These are phyloP conservation scores for Cyrtonyx montezumae DNA, from an alignment of 2,113 vertebrate species.

Conservation along the genomic window DNA sequence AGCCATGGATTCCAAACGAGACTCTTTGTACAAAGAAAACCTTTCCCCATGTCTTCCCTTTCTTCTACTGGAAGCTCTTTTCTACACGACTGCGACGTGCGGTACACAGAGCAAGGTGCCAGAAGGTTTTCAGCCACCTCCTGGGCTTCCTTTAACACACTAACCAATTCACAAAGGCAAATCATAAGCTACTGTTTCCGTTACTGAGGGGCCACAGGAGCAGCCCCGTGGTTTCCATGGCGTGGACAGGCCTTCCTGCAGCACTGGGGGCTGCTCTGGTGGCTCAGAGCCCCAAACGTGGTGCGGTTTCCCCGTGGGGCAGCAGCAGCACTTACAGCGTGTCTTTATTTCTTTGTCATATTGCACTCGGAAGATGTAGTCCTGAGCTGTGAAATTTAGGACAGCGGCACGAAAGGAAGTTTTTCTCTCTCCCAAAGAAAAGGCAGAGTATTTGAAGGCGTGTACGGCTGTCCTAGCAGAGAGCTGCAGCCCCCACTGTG, in stretches of 20 bases:
- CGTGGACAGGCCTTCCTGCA: neutral
- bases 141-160: conserved; percentile 49
- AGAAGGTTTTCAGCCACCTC: neutral
- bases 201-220: neutral
- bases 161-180: conserved; percentile 11
- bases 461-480: neutral
- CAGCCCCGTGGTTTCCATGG: rapidly evolving
- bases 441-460: neutral
- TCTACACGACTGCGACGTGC: neutral
- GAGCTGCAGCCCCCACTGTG: neutral
- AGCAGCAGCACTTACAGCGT: neutral
- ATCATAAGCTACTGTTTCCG: neutral
- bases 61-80: conserved; percentile 64
- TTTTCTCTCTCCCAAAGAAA: conserved; percentile 46
- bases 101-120: conserved; percentile 2
- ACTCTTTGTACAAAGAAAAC: conserved; percentile 61
- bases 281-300: rapidly evolving
- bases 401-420: neutral
- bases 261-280: neutral
- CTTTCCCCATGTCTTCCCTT: conserved; percentile 60
- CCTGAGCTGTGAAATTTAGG: neutral
- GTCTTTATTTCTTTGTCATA: neutral
- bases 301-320: neutral
- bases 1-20: conserved; percentile 68
- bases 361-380: conserved; percentile 29